These are phyloP conservation scores for Drosophila ogumai DNA, from an alignment of 1,140 invertebrate genomes.

Conservation along the genomic window DNA sequence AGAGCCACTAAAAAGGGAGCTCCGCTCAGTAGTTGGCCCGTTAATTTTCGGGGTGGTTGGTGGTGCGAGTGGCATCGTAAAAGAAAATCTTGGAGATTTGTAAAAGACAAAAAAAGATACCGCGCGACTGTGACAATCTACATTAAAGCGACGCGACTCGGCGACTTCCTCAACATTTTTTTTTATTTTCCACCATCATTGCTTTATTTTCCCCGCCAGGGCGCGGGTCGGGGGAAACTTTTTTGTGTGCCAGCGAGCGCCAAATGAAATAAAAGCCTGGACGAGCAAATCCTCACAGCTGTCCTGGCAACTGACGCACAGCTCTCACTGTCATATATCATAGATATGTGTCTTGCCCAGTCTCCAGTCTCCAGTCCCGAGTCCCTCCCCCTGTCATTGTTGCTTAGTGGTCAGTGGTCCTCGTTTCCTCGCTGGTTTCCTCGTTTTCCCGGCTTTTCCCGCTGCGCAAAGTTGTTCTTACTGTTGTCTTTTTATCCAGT, in stretches of 20 bases:
- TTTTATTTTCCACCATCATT: background rate
- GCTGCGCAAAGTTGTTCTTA: slow-evolving; percentile 38
- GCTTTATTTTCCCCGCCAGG: slow-evolving; percentile 10
- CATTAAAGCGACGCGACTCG: slow-evolving; percentile 23
- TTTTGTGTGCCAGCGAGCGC: slow-evolving; percentile 3
- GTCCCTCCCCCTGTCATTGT: slow-evolving; percentile 5
- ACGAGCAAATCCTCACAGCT: slow-evolving; percentile 40
- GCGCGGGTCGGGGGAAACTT: background rate
- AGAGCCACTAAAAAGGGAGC: slow-evolving; percentile 2
- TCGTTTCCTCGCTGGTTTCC: background rate
- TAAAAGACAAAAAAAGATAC: slow-evolving; percentile 6
- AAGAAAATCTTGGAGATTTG: slow-evolving; percentile 32
- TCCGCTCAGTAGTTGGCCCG: slow-evolving; percentile 15
- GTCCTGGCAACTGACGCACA: slow-evolving; percentile 64
- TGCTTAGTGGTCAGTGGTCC: slow-evolving; percentile 34
- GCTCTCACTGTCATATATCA: slow-evolving; percentile 66
- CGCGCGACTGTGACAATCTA: slow-evolving; percentile 44
- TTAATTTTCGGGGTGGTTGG: slow-evolving; percentile 17
- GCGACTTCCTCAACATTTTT: slow-evolving; percentile 28
- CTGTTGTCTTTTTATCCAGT: slow-evolving; percentile 54
- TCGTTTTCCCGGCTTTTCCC: slow-evolving; percentile 10
- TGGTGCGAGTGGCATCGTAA: slow-evolving; percentile 12
- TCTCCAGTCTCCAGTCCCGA: background rate
- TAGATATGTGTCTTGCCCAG: slow-evolving; percentile 44
- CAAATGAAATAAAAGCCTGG: slow-evolving; percentile 28